Conservation (phyloP, 2,888 invertebrate species). For the Aphidius colemani region DNA sequence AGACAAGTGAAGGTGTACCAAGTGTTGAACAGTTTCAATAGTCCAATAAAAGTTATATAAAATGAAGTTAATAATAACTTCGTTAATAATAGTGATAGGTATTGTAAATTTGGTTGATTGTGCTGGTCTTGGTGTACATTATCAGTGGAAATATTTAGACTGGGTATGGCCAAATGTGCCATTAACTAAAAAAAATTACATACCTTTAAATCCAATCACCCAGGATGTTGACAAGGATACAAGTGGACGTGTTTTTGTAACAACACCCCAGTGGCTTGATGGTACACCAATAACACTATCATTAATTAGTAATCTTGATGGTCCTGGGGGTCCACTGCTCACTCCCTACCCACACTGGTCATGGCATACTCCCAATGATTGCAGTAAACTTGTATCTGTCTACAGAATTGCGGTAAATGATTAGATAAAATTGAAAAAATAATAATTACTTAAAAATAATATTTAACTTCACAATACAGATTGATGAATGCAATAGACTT, state of each 20-base stretch:
- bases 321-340: constrained; percentile 52
- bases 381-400: constrained; percentile 53
- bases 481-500: constrained; percentile 59
- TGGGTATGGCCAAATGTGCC: constrained; percentile 51
- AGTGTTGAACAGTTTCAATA: not conserved
- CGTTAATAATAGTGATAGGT: not conserved
- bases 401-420: constrained; percentile 53
- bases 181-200: constrained; percentile 47
- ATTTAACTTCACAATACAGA: constrained; percentile 38
- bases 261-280: constrained; percentile 55
- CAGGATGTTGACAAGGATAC: constrained; percentile 56
- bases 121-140: constrained; percentile 42
- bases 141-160: constrained; percentile 54
- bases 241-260: constrained; percentile 54
- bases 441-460: not conserved
- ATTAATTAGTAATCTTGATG: constrained; percentile 45
- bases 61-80: constrained; percentile 1
- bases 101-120: not conserved
- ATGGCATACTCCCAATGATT: constrained; percentile 50
- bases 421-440: too few species aligned
- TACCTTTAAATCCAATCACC: constrained; percentile 52
- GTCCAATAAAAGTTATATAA: not conserved
- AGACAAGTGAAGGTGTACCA: not conserved
- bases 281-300: constrained; percentile 57
- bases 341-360: constrained; percentile 55